Evolutionary conservation across 2,888 invertebrate genomes (phyloP).

Genomic region (Neuroscelio doddi): DNA sequence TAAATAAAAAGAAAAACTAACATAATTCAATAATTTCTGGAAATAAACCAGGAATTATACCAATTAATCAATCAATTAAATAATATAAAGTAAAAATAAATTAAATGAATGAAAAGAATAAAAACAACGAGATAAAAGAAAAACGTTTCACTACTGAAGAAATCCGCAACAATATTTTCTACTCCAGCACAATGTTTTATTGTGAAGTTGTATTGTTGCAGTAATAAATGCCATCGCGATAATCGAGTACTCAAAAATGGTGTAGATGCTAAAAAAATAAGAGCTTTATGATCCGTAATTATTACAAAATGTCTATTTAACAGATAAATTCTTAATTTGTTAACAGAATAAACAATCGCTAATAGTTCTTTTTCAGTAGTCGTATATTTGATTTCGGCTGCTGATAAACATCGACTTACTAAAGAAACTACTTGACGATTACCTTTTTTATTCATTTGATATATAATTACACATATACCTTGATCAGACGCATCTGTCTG

Average conservation of each 20-base stretch:
- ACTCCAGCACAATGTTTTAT: conserved; percentile 49
- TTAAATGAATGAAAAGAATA: no score
- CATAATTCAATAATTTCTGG: no score
- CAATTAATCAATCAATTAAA: no score
- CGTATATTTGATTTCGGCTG: conserved; percentile 48
- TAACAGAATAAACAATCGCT: conserved; percentile 49
- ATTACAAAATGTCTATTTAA: conserved; percentile 45
- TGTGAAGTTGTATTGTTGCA: conserved; percentile 52
- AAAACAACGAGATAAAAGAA: no score
- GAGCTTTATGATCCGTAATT: conserved; percentile 53
- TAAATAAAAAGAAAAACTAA: no score
- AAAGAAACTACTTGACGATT: conserved; percentile 43
- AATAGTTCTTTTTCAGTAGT: conserved; percentile 53
- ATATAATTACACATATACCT: conserved; percentile 47
- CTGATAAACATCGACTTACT: conserved; percentile 45
- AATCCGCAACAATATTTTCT: conserved; percentile 43
- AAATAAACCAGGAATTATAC: no score
- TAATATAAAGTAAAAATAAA: no score
- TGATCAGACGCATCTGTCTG: conserved; percentile 31
- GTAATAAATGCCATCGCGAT: conserved; percentile 50
- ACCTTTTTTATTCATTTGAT: conserved; percentile 24
- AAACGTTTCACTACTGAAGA: no score
- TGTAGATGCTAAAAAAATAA: conserved; percentile 53
- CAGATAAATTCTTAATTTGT: conserved; percentile 53
- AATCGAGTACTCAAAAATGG: conserved; percentile 48